A percentile compares a stretch with the other conserved stretches of the same genome.
Conservation (phyloP, 2,797 vertebrate genomes). For the Telmatherina bonti region DNA sequence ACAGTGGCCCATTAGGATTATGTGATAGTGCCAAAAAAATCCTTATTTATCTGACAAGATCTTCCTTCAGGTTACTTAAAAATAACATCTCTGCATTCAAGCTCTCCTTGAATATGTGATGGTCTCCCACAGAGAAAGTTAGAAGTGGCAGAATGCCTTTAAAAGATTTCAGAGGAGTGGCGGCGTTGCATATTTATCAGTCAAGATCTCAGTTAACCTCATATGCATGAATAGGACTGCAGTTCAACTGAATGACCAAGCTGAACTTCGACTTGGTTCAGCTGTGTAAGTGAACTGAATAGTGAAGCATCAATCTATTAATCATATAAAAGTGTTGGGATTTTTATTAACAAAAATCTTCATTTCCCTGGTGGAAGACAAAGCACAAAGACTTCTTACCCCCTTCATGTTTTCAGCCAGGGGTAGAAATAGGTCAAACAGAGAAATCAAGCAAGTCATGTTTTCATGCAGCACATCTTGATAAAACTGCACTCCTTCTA, state of each 20-base stretch:
- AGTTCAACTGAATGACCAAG: no score
- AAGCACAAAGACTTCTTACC: constrained; percentile 11
- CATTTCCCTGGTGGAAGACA: neutral
- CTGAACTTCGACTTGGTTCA: no score
- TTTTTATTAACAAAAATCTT: constrained; percentile 22
- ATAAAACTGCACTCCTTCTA: constrained; percentile 12
- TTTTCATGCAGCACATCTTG: constrained; percentile 50
- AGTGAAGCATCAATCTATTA: neutral
- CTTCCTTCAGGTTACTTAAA: neutral
- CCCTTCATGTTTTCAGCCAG: neutral
- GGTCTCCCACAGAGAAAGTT: neutral
- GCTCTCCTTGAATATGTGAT: neutral
- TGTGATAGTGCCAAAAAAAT: neutral
- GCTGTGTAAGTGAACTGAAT: neutral
- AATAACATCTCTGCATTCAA: neutral
- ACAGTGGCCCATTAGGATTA: no score
- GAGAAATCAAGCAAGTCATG: constrained; percentile 45
- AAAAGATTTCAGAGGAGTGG: no score
- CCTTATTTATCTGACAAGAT: neutral
- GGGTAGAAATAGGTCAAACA: constrained; percentile 36
- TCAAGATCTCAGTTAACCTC: no score
- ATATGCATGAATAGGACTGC: no score
- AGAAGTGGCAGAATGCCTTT: neutral
- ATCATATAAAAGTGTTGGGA: neutral
- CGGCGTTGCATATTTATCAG: no score